Evolutionary conservation across 2,797 vertebrate genomes (phyloP), one percentile per base, ranked within the genome.

Genomic region (Mastacembelus armatus): DNA sequence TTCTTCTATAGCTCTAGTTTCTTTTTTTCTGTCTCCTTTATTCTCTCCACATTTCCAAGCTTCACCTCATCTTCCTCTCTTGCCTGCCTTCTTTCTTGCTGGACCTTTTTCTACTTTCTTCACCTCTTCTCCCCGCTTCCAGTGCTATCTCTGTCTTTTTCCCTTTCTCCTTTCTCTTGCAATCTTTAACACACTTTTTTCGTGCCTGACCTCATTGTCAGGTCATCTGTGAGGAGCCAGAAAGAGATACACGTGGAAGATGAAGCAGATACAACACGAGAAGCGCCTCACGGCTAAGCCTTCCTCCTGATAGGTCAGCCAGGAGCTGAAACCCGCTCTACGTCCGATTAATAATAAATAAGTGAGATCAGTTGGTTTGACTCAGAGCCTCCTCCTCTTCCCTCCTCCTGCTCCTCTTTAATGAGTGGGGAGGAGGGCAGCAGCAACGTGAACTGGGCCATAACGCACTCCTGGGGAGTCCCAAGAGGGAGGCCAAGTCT

Each of bases 291-390:
- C 4, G 14, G 67, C 71, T 43, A 51, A 65, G 40, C 21, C 73
- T 29, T 19, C 40, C 43, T 27, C 44, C 36, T 26, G 62, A 67
- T 71, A 16, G 64, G 42, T 65, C 54, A 33, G 2, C 7, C 1
- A 66, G 63, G 67, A 69, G 70, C 68, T 38, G 60, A 79, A 43
- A 77, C 72, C 62, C 1, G 56, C 77, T 64, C 79, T 56, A 62
- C 30, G 51, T 48, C 62, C 2, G 26, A 74, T 88, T 80, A 84
- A 89, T 90, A 88, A 86, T 87, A 36, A 62, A 90, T 71, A 71
- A 85, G n/a, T 3, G 26, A 7, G 58, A 87, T 83, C 79, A 79
- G 70, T 76, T 6, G 10, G 8, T 76, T 82, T 58, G 57, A 74
- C 70, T 80, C 16, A 0, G 5, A 54, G 35, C 59, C 33, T 80